Percentiles rank a stretch among this genome's conserved stretches.
phyloP scores from a whole-genome alignment of 2,888 invertebrate species.

The Drosophila lacicola region DNA sequence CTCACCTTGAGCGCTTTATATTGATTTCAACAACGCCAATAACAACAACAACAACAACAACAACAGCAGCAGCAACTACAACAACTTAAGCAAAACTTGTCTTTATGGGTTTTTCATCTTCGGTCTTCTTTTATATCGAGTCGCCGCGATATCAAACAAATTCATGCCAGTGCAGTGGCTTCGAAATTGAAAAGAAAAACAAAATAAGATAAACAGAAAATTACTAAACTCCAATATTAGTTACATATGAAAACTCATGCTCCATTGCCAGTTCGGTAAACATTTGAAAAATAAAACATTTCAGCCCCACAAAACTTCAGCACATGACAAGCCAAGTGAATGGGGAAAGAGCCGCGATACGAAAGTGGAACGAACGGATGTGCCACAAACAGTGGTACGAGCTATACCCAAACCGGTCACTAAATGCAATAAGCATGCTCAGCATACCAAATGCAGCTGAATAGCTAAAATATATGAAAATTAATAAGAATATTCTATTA shows the following conservation, averaged over 20 bases:
- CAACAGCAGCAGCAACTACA: slow-evolving; percentile 26
- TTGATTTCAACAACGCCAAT: slow-evolving; percentile 58
- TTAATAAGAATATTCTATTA: slow-evolving; percentile 30
- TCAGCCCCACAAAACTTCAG: slow-evolving; percentile 6
- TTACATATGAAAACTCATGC: slow-evolving; percentile 35
- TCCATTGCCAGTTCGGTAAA: slow-evolving; percentile 30
- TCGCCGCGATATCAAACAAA: slow-evolving; percentile 43
- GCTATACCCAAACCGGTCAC: slow-evolving; percentile 27
- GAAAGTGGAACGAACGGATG: slow-evolving; percentile 79
- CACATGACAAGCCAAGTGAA: slow-evolving; percentile 46
- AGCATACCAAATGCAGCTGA: slow-evolving; percentile 23
- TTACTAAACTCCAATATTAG: slow-evolving; percentile 58
- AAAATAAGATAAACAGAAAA: slow-evolving; percentile 30
- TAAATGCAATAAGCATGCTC: slow-evolving; percentile 9
- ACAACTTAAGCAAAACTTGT: slow-evolving; percentile 29
- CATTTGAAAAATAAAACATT: slow-evolving; percentile 16
- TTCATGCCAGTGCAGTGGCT: slow-evolving; percentile 53
- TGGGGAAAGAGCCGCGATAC: slow-evolving; percentile 47
- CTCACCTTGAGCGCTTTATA: slow-evolving; percentile 73
- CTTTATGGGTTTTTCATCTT: slow-evolving; percentile 47
- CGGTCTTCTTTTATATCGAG: background rate
- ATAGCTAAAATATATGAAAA: background rate
- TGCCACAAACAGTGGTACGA: slow-evolving; percentile 62
- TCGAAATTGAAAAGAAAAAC: slow-evolving; percentile 26
- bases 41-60: slow-evolving; percentile 18